Evolutionary conservation across 2,888 invertebrate species (phyloP).

Genomic region (Colostygia pectinataria): DNA sequence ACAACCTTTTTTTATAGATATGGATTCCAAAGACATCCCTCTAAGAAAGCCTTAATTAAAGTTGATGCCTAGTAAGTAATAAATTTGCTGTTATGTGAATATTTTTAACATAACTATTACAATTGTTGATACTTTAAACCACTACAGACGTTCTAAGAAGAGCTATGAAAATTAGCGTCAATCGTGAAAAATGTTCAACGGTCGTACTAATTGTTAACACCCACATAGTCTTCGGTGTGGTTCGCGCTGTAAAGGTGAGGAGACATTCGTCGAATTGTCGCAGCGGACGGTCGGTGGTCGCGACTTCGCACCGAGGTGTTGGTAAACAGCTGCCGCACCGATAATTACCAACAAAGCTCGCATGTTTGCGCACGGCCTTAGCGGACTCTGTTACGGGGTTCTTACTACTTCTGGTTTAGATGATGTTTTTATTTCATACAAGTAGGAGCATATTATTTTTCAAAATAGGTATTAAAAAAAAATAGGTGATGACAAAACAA

Average conservation of each 20-base stretch:
- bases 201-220: slow-evolving; percentile 50
- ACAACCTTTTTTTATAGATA: too few relatives aligned
- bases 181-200: slow-evolving; percentile 58
- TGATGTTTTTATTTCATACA: too few relatives aligned
- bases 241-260: slow-evolving; percentile 41
- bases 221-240: slow-evolving; percentile 49
- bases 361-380: slow-evolving; percentile 66
- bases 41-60: too few relatives aligned
- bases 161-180: slow-evolving; percentile 42
- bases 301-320: slow-evolving; percentile 78
- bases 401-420: slow-evolving; percentile 36
- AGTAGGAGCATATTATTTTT: too few relatives aligned
- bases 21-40: too few relatives aligned
- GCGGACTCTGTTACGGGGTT: slow-evolving; percentile 48
- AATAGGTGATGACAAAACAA: too few relatives aligned
- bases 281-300: slow-evolving; percentile 75
- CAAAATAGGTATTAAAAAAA: too few relatives aligned
- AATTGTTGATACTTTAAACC: slow-evolving; percentile 15
- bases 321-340: slow-evolving; percentile 73
- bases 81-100: too few relatives aligned
- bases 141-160: slow-evolving; percentile 33
- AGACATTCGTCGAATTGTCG: slow-evolving; percentile 73
- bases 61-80: too few relatives aligned
- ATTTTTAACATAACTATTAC: background rate
- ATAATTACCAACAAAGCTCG: slow-evolving; percentile 78